Evolutionary conservation across 2,888 invertebrate genomes (phyloP).

Genomic region (Tanytarsus gracilentus): DNA sequence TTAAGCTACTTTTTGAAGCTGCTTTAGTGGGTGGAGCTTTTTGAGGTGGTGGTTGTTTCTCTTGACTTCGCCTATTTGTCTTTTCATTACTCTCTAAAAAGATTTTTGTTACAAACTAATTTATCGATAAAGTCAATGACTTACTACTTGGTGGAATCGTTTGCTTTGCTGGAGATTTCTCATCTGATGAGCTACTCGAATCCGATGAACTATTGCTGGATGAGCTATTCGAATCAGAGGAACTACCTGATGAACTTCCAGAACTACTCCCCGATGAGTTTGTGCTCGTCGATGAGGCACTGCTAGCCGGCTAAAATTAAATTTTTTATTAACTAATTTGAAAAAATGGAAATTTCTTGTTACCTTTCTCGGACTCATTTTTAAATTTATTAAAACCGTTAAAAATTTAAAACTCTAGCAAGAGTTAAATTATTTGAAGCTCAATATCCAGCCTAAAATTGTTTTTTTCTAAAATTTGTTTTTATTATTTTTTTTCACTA

Average conservation of each 20-base stretch:
- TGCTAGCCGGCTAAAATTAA: constrained; percentile 16
- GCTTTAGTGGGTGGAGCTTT: neutral
- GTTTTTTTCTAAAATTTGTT: neutral
- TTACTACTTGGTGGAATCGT: constrained; percentile 8
- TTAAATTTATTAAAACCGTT: neutral
- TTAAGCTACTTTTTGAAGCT: constrained; percentile 16
- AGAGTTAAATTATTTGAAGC: no score
- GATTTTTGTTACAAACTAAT: no score
- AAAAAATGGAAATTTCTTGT: neutral
- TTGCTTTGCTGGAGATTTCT: constrained; percentile 14
- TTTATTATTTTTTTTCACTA: no score
- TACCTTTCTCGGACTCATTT: constrained; percentile 12
- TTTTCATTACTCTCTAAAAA: no score
- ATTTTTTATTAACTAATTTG: neutral
- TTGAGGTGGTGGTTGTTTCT: neutral
- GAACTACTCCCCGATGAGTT: neutral
- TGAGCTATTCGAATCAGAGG: constrained; percentile 5
- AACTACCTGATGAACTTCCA: constrained; percentile 7
- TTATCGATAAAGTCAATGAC: neutral
- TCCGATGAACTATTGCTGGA: constrained; percentile 3
- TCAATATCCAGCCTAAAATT: no score
- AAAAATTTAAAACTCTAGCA: no score
- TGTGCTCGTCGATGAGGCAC: constrained; percentile 14
- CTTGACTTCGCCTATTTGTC: constrained; percentile 23
- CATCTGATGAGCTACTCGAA: constrained; percentile 10